Conservation (phyloP, 2,113 vertebrate genomes). For the Callionymus lyra region DNA sequence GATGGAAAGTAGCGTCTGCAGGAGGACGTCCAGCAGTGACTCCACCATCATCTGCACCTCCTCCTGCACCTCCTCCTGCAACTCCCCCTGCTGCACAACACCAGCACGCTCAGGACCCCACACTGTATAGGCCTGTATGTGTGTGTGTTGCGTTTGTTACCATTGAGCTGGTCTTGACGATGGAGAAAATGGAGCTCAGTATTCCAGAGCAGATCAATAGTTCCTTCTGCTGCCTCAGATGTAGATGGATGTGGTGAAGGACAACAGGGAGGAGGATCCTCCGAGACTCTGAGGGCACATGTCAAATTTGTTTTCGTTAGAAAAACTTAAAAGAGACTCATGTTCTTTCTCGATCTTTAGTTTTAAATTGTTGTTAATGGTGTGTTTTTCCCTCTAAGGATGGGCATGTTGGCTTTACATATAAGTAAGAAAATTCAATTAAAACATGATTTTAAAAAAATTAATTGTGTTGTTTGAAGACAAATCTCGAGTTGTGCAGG, state of each 20-base stretch:
- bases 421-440: not conserved
- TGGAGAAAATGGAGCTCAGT: conserved; percentile 95
- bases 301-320: not conserved
- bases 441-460: too few relatives aligned
- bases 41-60: conserved; percentile 99
- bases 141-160: conserved; percentile 44
- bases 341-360: not conserved
- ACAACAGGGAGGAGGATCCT: conserved; percentile 92
- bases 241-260: conserved; percentile 94
- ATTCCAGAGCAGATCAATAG: conserved; percentile 95
- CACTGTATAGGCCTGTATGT: not conserved
- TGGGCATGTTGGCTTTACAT: not conserved
- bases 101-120: too few relatives aligned
- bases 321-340: not conserved
- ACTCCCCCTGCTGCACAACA: conserved; percentile 72
- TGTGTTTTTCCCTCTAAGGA: not conserved
- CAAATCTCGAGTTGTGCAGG: not conserved
- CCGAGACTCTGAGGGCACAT: conserved; percentile 76
- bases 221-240: conserved; percentile 94
- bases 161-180: conserved; percentile 76
- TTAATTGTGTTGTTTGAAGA: not conserved
- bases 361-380: not conserved
- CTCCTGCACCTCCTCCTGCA: conserved; percentile 90
- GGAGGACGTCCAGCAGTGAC: conserved; percentile 94
- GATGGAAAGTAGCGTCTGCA: conserved; percentile 92